Percentiles rank a stretch among this genome's conserved stretches.
These are phyloP conservation scores for Choloepus hoffmanni DNA, from an alignment of 2,113 vertebrate genomes.

Conservation along the genomic window DNA sequence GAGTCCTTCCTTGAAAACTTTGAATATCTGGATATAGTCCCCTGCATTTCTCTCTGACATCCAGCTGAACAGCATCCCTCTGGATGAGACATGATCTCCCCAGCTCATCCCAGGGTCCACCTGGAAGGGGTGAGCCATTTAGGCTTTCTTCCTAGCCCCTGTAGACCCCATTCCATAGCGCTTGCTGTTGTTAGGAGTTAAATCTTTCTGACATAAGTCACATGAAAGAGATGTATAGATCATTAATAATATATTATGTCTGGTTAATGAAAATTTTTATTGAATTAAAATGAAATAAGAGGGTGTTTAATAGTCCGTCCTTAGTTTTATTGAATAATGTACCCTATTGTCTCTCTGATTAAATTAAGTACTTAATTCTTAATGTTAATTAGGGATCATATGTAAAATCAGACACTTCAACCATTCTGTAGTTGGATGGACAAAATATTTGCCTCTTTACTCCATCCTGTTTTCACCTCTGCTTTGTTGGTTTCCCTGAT, in stretches of 20 bases:
- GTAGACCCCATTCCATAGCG: background rate
- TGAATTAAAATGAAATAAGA: background rate
- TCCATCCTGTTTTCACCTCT: too few species aligned
- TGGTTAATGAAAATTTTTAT: background rate
- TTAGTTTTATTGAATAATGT: background rate
- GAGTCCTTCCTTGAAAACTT: background rate
- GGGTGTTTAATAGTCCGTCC: background rate
- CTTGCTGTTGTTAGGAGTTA: background rate
- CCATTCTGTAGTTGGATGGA: background rate
- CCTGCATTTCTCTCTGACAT: background rate
- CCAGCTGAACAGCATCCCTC: background rate
- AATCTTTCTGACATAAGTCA: background rate
- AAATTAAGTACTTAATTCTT: slow-evolving; percentile 13
- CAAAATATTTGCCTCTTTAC: background rate
- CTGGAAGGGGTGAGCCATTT: too few species aligned
- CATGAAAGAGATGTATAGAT: background rate
- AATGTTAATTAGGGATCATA: background rate
- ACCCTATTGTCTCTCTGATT: background rate
- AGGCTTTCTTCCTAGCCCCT: too few species aligned
- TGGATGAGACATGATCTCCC: accelerated
- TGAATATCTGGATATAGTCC: background rate
- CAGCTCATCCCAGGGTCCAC: accelerated
- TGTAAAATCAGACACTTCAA: background rate
- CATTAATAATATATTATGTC: background rate
- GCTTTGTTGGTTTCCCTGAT: background rate